Evolutionary conservation across 2,888 invertebrate species (phyloP).

Genomic region (Asteroscopus sphinx): DNA sequence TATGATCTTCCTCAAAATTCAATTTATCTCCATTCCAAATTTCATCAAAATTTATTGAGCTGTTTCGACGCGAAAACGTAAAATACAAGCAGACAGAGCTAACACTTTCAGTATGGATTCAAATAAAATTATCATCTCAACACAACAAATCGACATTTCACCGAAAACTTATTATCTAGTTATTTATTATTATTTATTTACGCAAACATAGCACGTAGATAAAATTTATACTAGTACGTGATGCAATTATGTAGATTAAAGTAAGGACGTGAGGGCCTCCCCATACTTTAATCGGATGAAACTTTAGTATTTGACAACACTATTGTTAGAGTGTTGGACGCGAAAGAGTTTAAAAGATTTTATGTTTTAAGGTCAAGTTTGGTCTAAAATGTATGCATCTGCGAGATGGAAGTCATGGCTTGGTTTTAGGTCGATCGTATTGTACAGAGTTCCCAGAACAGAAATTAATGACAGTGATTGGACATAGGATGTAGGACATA

Average conservation of each 20-base stretch:
- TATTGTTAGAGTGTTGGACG: slow-evolving; percentile 46
- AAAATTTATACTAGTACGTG: slow-evolving; percentile 80
- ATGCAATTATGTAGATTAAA: slow-evolving; percentile 78
- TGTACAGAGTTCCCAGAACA: too few relatives aligned
- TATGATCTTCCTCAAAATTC: too few relatives aligned
- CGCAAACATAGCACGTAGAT: slow-evolving; percentile 75
- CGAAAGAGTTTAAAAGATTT: slow-evolving; percentile 12
- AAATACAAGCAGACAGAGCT: too few relatives aligned
- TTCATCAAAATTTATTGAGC: too few relatives aligned
- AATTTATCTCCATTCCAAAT: too few relatives aligned
- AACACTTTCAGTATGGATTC: too few relatives aligned
- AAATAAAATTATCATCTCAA: background rate
- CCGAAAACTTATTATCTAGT: slow-evolving; percentile 60
- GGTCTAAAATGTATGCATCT: too few relatives aligned
- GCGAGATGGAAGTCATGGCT: too few relatives aligned
- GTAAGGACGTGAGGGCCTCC: slow-evolving; percentile 68
- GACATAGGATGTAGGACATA: too few relatives aligned
- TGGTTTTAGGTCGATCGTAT: too few relatives aligned
- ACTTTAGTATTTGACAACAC: slow-evolving; percentile 53
- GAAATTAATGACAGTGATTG: too few relatives aligned
- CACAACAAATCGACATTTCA: slow-evolving; percentile 33
- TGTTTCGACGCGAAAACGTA: too few relatives aligned
- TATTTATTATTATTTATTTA: slow-evolving; percentile 77
- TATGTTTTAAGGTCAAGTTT: background rate
- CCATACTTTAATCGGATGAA: slow-evolving; percentile 73